These are phyloP conservation scores for Thera britannica DNA, from an alignment of 2,888 invertebrate species.

Conservation along the genomic window DNA sequence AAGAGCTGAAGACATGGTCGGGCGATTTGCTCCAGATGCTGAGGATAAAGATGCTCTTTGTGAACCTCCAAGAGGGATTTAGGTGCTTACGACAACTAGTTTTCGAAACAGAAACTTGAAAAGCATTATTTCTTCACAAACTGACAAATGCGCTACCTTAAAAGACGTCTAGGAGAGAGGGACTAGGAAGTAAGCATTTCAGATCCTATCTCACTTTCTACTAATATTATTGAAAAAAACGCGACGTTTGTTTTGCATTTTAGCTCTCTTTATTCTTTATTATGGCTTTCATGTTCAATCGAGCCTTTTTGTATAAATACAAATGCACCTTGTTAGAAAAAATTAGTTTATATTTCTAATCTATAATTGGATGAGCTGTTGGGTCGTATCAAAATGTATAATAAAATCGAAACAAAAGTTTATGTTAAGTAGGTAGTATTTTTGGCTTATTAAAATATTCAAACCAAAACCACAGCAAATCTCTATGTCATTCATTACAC, in stretches of 20 bases:
- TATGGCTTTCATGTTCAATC: too few relatives aligned
- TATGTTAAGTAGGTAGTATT: too few relatives aligned
- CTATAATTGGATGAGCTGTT: too few relatives aligned
- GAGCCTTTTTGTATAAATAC: too few relatives aligned
- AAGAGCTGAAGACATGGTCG: constrained; percentile 60
- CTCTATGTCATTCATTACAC: neutral
- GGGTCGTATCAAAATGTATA: too few relatives aligned
- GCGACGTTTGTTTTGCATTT: too few relatives aligned
- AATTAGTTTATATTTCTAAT: too few relatives aligned
- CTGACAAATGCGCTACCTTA: constrained; percentile 8
- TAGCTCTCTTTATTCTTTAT: too few relatives aligned
- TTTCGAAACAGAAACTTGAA: constrained; percentile 38
- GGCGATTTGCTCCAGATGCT: constrained; percentile 65
- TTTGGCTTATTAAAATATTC: too few relatives aligned
- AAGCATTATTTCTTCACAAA: constrained; percentile 20
- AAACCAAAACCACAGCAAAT: neutral
- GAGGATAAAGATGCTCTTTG: constrained; percentile 65
- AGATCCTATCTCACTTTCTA: neutral
- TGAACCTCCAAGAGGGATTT: constrained; percentile 60
- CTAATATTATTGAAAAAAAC: neutral
- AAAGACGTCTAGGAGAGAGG: neutral
- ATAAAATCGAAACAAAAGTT: too few relatives aligned
- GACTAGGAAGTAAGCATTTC: neutral
- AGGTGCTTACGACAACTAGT: constrained; percentile 56
- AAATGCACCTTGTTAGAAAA: too few relatives aligned